Evolutionary conservation across 2,113 vertebrate species (phyloP).

Genomic region (Engystomops pustulosus): DNA sequence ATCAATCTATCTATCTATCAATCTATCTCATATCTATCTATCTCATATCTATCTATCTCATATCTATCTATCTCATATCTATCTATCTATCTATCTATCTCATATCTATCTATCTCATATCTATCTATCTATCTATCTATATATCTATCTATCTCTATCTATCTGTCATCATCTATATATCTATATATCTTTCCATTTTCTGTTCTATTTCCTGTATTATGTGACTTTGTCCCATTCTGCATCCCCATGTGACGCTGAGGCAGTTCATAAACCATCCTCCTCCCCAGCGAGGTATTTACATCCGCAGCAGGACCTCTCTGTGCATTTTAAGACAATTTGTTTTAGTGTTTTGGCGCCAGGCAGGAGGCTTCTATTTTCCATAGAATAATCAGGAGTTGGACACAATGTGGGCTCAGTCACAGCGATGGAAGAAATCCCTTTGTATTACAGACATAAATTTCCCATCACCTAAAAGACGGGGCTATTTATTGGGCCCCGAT

Average conservation of each 20-base stretch:
- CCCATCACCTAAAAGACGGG: constrained; percentile 13
- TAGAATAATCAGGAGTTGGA: constrained; percentile 74
- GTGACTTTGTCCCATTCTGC: too few relatives aligned
- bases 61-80: too few relatives aligned
- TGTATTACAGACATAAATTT: constrained; percentile 58
- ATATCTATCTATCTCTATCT: not conserved
- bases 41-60: too few relatives aligned
- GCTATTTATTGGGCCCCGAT: not conserved
- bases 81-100: not conserved
- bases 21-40: not conserved
- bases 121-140: not conserved
- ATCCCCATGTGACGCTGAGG: not conserved
- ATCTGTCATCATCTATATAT: too few relatives aligned
- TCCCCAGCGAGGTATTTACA: constrained; percentile 66
- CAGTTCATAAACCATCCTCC: constrained; percentile 54
- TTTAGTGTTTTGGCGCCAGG: constrained; percentile 68
- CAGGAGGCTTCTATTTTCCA: constrained; percentile 61
- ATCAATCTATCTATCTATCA: not conserved
- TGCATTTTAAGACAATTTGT: constrained; percentile 69
- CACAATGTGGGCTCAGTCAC: constrained; percentile 67
- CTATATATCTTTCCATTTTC: not conserved
- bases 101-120: too few relatives aligned
- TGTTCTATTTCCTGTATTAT: not conserved
- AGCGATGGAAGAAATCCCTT: constrained; percentile 52
- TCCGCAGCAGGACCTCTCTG: constrained; percentile 56